Base-by-base conservation (phyloP, 2,888 invertebrate genomes). In the Adineta ricciae region DNA sequence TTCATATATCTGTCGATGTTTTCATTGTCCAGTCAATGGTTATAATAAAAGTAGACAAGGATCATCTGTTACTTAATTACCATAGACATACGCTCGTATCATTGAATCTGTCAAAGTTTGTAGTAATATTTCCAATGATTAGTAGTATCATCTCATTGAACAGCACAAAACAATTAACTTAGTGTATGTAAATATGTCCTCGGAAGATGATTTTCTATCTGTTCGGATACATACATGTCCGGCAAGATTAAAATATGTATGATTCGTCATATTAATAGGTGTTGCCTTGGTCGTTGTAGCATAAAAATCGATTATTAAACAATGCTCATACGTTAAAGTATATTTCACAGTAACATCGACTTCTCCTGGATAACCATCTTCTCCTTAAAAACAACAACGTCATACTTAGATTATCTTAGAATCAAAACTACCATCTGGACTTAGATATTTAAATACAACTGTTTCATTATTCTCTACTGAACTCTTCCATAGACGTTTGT, bases 321-420 rank as follows among this genome's bases (percentile, higher is more conserved):
- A 94, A 41, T 89, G 84, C 87, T 94, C 93, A 46, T 93, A 93
- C 14, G 93, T 93, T 36, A 96, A 92, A 87, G 93, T 92, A 89
- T 94, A 96, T 0, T 92, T 92, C 0, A 94, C 93, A 82, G 93
- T 93, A 0, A 93, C 93, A 87, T 93, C 92, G 19, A 96, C 91
- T 78, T 93, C 93, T 0, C 97, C 97, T 0, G 97, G 97, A 90
- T 94, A 97, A 0, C 95, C 95, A 90, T 96, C 95, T 88, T 95
- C 94, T 21, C 93, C 93, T 87, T 82, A 24, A 24, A 27, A 27
- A 21, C 21, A 56, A 50, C 19, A 46, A 46, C 11, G 3, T 50
- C 2, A 50, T 19, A 50, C 19, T 50, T 2, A 41, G 21, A 16
- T 38, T 16, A 41, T 27, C 14, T 16, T n/a, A 8, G 16, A 36